Evolutionary conservation across 2,113 vertebrate genomes (phyloP).

Genomic region (Muntiacus muntjak): DNA sequence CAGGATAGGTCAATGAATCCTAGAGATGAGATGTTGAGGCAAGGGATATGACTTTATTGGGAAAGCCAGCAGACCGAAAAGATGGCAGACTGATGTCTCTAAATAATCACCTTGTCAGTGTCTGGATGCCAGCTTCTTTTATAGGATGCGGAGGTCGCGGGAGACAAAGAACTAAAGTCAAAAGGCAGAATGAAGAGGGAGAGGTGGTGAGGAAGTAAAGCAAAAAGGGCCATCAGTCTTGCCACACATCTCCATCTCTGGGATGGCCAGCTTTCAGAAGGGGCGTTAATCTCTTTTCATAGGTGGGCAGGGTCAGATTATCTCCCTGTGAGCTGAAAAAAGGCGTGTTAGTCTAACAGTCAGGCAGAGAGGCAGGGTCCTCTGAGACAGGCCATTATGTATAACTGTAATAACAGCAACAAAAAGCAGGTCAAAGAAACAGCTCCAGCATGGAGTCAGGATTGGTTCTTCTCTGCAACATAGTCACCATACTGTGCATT

Average conservation of each 20-base stretch:
- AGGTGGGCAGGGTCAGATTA: background rate
- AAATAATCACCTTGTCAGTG: background rate
- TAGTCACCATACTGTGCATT: background rate
- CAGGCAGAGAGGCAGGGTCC: background rate
- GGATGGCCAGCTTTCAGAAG: background rate
- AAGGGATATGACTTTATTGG: background rate
- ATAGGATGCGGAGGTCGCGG: fast-evolving
- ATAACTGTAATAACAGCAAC: background rate
- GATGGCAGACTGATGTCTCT: background rate
- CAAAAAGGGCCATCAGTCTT: background rate
- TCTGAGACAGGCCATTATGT: background rate
- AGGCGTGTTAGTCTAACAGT: background rate
- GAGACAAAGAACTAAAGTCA: background rate
- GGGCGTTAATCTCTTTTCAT: background rate
- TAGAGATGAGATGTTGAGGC: background rate
- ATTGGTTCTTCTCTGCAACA: background rate
- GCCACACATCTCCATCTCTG: background rate
- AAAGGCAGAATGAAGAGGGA: background rate
- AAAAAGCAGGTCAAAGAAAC: background rate
- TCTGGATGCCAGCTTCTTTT: background rate
- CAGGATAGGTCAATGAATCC: background rate
- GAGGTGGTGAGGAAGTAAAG: background rate
- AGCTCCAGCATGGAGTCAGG: background rate
- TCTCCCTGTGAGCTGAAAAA: background rate
- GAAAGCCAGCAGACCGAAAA: background rate